Evolutionary conservation across 2,888 invertebrate species (phyloP).

Genomic region (Melikaiella ostensackeni): DNA sequence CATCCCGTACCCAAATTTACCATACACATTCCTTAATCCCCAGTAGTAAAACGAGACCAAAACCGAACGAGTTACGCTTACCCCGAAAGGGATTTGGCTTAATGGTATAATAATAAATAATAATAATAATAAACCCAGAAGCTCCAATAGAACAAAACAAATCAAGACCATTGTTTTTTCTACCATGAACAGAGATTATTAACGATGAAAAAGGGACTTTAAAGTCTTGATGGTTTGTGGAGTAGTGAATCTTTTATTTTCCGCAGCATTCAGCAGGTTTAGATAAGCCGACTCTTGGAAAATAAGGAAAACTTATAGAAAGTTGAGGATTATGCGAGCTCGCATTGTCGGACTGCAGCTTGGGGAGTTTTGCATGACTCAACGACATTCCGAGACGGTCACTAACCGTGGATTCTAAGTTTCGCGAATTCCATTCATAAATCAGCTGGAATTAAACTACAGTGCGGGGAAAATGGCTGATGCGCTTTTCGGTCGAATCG

Average conservation of each 20-base stretch:
- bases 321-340: slow-evolving; percentile 30
- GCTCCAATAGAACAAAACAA: no score
- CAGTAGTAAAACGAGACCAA: no score
- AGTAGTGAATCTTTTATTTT: slow-evolving; percentile 8
- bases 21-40: no score
- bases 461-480: slow-evolving; percentile 59
- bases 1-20: no score
- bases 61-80: no score
- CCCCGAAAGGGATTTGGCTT: no score
- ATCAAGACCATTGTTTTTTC: not conserved
- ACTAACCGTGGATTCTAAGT: slow-evolving; percentile 48
- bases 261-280: not conserved
- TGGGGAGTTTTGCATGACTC: slow-evolving; percentile 50
- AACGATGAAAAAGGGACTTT: not conserved
- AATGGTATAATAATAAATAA: no score
- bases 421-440: slow-evolving; percentile 60
- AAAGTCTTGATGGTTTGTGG: not conserved
- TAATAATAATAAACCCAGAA: no score
- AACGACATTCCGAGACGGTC: slow-evolving; percentile 47
- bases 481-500: slow-evolving; percentile 46
- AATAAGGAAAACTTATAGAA: slow-evolving; percentile 18
- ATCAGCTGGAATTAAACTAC: slow-evolving; percentile 66
- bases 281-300: slow-evolving; percentile 23
- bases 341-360: slow-evolving; percentile 28
- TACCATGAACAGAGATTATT: not conserved